phyloP scores from a whole-genome alignment of 1,140 invertebrate species.

The Brachionus manjavacas region DNA sequence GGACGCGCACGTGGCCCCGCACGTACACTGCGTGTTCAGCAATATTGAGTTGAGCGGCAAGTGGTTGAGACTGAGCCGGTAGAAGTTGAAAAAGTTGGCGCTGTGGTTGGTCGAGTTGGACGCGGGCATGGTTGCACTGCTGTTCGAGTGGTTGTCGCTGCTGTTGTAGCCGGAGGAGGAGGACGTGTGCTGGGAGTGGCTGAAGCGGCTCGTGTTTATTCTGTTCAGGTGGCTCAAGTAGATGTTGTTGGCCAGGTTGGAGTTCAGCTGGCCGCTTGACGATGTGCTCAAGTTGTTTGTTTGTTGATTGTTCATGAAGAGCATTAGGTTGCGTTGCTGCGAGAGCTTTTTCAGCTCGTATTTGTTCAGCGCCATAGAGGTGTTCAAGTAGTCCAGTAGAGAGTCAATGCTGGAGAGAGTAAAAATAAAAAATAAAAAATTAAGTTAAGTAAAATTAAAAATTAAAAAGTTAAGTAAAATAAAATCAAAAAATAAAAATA shows the following conservation, averaged over 20 bases:
- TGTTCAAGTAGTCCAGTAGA: constrained; percentile 26
- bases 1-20: not conserved
- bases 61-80: not conserved
- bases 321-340: constrained; percentile 2
- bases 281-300: not conserved
- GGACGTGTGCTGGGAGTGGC: not conserved
- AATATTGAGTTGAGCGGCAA: not conserved
- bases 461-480: too few relatives aligned
- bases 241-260: not conserved
- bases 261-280: not conserved
- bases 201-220: not conserved
- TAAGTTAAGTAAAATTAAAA: too few relatives aligned
- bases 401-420: not conserved
- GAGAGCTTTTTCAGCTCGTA: constrained; percentile 27
- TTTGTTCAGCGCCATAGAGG: constrained; percentile 32
- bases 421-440: too few relatives aligned
- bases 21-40: not conserved
- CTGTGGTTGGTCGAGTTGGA: not conserved
- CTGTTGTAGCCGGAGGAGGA: constrained; percentile 24
- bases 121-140: not conserved
- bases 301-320: constrained; percentile 9
- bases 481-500: too few relatives aligned
- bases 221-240: not conserved
- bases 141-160: not conserved
- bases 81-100: not conserved